Conservation (phyloP, 2,113 vertebrate species). For the Silurus glanis region DNA sequence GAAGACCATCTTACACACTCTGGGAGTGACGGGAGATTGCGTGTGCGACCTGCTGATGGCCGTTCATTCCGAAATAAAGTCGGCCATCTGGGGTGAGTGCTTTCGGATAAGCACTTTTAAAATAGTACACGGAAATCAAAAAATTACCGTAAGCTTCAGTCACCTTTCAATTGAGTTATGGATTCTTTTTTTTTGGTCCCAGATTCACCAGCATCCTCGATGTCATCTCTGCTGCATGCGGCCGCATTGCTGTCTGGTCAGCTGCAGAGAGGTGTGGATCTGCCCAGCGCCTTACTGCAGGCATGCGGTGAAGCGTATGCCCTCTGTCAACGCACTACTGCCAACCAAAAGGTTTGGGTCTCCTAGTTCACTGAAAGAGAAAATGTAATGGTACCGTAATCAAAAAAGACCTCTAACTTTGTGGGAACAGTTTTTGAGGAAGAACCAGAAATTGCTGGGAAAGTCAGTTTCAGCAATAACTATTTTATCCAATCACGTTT, state of each 20-base stretch:
- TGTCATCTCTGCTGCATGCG: conserved; percentile 83
- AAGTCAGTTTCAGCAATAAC: too few species aligned
- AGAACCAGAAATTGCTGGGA: too few species aligned
- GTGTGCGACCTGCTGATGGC: conserved; percentile 82
- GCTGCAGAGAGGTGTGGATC: conserved; percentile 83
- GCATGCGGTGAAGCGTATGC: conserved; percentile 85
- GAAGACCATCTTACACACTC: conserved; percentile 84
- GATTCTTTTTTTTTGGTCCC: not conserved
- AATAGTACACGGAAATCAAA: not conserved
- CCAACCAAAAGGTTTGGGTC: conserved; percentile 78
- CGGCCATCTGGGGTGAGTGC: conserved; percentile 79
- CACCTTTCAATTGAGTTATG: too few species aligned
- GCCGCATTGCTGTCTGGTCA: conserved; percentile 81
- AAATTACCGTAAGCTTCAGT: too few species aligned
- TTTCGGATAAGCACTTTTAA: not conserved
- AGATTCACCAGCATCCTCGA: conserved; percentile 82
- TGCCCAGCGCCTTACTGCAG: conserved; percentile 82
- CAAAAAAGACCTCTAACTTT: too few species aligned
- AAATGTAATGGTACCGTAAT: too few species aligned
- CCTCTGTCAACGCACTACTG: conserved; percentile 76
- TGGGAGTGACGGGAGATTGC: conserved; percentile 84
- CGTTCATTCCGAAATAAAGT: conserved; percentile 80
- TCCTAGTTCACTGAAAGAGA: too few species aligned
- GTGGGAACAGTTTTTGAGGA: too few species aligned
- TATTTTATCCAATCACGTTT: too few species aligned